phyloP scores from a whole-genome alignment of 2,797 vertebrate species.

The Leptoclinus maculatus region DNA sequence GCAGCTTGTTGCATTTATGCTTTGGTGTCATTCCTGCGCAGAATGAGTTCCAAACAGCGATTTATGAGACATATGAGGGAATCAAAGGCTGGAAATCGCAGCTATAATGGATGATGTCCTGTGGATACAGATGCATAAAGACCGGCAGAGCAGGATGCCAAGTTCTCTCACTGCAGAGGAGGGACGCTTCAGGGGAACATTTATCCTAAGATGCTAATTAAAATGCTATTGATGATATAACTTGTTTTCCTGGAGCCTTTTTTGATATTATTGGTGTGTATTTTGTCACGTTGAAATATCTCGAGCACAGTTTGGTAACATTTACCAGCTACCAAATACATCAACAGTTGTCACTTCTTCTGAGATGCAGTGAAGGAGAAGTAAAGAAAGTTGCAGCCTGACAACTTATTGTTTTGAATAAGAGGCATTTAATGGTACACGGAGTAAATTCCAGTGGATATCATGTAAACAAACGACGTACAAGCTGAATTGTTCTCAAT shows the following conservation, averaged over 20 bases:
- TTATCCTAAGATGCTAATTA: conserved; percentile 45
- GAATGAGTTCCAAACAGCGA: conserved; percentile 43
- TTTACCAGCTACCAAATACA: conserved; percentile 29
- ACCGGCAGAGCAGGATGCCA: conserved; percentile 42
- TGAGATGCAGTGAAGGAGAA: too few relatives aligned
- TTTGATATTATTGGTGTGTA: conserved; percentile 42
- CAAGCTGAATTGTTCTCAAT: background rate
- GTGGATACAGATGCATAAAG: conserved; percentile 56
- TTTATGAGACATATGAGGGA: conserved; percentile 32
- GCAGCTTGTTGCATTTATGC: conserved; percentile 32
- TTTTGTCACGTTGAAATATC: conserved; percentile 36
- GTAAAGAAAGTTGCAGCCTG: too few relatives aligned
- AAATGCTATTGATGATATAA: conserved; percentile 45
- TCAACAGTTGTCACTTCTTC: conserved; percentile 16
- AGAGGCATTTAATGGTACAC: background rate
- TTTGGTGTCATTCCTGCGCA: conserved; percentile 26
- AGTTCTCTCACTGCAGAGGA: conserved; percentile 42
- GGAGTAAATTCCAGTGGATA: background rate
- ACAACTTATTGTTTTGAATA: background rate
- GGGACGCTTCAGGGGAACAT: conserved; percentile 47
- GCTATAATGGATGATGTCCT: conserved; percentile 52
- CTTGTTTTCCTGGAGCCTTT: conserved; percentile 40
- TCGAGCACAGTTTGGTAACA: conserved; percentile 16
- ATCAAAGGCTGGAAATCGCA: conserved; percentile 52
- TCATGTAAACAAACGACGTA: background rate